Evolutionary conservation across 2,888 invertebrate species (phyloP), one percentile per base, ranked within the genome.

Genomic region (Meteorus colon): DNA sequence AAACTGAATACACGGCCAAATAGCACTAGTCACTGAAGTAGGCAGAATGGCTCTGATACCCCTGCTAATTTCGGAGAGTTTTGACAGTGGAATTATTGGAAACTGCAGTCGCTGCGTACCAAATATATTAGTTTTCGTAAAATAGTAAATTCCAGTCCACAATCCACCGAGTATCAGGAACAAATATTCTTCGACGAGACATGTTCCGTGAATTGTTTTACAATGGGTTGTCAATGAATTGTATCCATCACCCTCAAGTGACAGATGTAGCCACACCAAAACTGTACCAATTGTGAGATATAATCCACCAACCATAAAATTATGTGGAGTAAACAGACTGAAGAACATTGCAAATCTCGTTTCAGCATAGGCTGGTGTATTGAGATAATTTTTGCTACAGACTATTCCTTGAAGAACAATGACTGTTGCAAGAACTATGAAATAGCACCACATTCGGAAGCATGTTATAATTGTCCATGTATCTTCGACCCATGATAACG

Each of bases 371-470:
- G 91, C 91, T 55, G 92, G 90, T 51, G 92, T 92, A 27, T 91
- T 90, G 31, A 95, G 91, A 82, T 94, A 94, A 80, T 93, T 93
- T 84, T 94, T 94, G 65, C 94, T 94, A 84, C 94, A 93, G 48
- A 94, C 91, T 59, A 94, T 90, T n/a, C 95, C 94, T 89, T 95
- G 95, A 6, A 94, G 91, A 77, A 94, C 92, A 12, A 94, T 93
- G 1, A 94, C 91, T 34, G 91, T 86, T 14, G 92, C 90, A 24
- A 95, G 91, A 0, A 95, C 92, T 34, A 94, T 88, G 65, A 94
- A 91, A 81, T 93, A 94, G 0, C 94, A 86, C 90, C 93, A 93
- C 88, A 94, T 94, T 85, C 92, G 92, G 84, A 92, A 90, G 5
- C 93, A 92, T 72, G 92, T 90, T 76, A 95, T 90, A 16, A 93